Evolutionary conservation across 35 echinoderm and acorn worm species (phyloP).

Genomic region (Patiria miniata): DNA sequence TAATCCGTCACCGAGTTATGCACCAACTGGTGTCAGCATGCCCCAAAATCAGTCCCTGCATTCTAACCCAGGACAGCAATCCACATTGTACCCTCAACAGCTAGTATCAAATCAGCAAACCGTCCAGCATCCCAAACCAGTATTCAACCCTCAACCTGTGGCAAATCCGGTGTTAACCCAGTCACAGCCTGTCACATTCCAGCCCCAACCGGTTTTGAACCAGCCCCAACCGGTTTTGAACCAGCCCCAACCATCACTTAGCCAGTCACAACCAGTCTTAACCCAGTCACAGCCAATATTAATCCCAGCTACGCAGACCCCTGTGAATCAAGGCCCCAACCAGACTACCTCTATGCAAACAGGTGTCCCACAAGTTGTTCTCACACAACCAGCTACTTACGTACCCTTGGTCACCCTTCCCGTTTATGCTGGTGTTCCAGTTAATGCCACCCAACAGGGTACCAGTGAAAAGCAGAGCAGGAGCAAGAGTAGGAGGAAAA

Average conservation of each 20-base stretch:
- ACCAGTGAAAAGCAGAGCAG: not conserved
- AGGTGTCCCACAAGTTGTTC: not conserved
- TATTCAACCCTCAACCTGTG: not conserved
- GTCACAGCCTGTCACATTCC: not conserved
- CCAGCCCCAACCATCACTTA: not conserved
- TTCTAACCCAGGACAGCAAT: not conserved
- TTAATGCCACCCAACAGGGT: not conserved
- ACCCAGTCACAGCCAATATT: not conserved
- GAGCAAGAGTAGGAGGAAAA: not conserved
- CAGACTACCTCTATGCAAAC: not conserved
- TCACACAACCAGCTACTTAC: not conserved
- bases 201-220: not conserved
- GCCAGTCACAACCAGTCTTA: not conserved
- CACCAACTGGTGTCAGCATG: not conserved
- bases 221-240: not conserved
- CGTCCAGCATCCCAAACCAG: not conserved
- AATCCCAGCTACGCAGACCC: not conserved
- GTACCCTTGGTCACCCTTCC: conserved; percentile 1
- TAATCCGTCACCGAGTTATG: no score
- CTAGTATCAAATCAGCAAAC: conserved; percentile 14
- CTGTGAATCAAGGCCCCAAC: not conserved
- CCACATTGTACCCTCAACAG: not conserved
- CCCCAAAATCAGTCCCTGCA: not conserved
- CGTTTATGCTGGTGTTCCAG: conserved; percentile 18
- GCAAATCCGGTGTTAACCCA: not conserved